Conservation (phyloP, 2,797 vertebrate species). For the Poecilia gillii region DNA sequence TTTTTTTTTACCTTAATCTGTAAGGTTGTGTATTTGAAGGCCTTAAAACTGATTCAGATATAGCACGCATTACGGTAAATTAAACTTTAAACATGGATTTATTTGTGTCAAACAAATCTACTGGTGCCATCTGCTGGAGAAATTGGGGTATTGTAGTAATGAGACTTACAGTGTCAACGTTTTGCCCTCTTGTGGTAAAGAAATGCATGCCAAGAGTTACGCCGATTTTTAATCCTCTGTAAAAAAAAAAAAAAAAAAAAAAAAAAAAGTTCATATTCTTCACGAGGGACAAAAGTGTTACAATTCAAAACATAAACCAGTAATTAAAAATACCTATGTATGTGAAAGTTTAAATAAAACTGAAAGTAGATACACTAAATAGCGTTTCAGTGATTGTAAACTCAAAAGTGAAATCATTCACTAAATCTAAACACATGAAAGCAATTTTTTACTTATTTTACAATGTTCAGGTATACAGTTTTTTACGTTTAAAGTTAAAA, state of each 20-base stretch:
- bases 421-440: too few species aligned
- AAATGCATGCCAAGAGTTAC: not conserved
- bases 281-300: not conserved
- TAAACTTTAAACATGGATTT: not conserved
- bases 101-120: not conserved
- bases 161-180: not conserved
- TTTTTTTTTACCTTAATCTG: not conserved
- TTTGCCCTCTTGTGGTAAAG: slow-evolving; percentile 36
- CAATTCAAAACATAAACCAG: not conserved
- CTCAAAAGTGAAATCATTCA: too few species aligned
- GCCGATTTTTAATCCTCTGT: not conserved
- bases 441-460: too few species aligned
- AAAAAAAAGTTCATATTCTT: too few species aligned
- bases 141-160: slow-evolving; percentile 3
- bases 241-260: too few species aligned
- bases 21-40: not conserved
- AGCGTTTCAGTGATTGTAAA: too few species aligned
- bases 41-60: not conserved
- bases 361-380: not conserved
- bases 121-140: slow-evolving; percentile 55
- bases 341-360: not conserved
- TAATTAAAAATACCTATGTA: not conserved
- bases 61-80: not conserved
- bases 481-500: too few species aligned
- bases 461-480: too few species aligned